Base-by-base conservation (phyloP, 2,113 vertebrate species). In the Zootoca vivipara region DNA sequence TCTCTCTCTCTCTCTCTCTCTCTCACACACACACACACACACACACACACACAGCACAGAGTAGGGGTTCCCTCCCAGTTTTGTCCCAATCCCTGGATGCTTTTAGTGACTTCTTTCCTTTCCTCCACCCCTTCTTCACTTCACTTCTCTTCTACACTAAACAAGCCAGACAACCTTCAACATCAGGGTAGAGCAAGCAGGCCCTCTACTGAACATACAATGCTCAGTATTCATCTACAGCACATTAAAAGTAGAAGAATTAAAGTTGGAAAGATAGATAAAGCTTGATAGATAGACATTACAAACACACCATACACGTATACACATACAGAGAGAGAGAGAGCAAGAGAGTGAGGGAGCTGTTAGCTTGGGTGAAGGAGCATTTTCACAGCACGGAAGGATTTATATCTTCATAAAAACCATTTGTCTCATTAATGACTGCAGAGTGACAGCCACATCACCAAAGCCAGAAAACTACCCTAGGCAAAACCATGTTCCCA, bases 361-460 rank as follows among this genome's bases (percentile, higher is more conserved):
- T 70, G 64, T 72, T 56, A 74, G 46, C 83, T 2, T 26, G 42
- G 28, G 46, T 74, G 46, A 85, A 46, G 10, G n/a, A 33, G 46
- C 67, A 74, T n/a, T 22, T 35, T 70, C 70, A 38, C 46, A 38
- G 69, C n/a, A 85, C 10, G 58, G 20, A 74, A 74, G 69, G 46
- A 73, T 73, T 73, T 33, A 74, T 72, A 72, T 28, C 22, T 58
- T 85, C 10, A 35, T 3, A 74, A 58, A 73, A 33, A 8, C 18
- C 56, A 78, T 10, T 58, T 86, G 84, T 18, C n/a, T 58, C 73
- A 80, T 80, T 35, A 70, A 80, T 89, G 84, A 28, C n/a, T 2
- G 86, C 28, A 62, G 86, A 90, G 91, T 87, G 74, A 92, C 69
- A 89, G 86, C 88, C 89, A 67, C 58, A 88, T 79, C 70, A 70